Evolutionary conservation across 2,888 invertebrate genomes (phyloP), one percentile per base, ranked within the genome.

Genomic region (Raillietiella orientalis): DNA sequence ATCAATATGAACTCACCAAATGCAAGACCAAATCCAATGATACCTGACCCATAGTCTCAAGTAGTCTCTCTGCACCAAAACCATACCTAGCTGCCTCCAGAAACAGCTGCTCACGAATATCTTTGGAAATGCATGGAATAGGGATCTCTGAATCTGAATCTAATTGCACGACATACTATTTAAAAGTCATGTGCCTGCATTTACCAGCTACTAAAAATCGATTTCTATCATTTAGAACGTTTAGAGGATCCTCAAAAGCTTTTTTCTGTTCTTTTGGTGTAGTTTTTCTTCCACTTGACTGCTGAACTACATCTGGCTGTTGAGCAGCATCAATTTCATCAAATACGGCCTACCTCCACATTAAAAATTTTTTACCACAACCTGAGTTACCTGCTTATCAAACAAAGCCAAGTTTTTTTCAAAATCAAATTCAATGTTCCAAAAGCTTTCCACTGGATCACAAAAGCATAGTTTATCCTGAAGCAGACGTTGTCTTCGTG

Each of bases 361-460:
- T n/a, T 34, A 31, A 25, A 31, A 25, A 11, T 27, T 13, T 16
- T 24, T 25, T 10, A 29, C 28, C 14, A 21, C 16, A 21, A 19
- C 5, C 9, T 12, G 6, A 11, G 29, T 27, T 33, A 50, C 51
- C 41, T 55, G 47, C 49, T 82, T 82, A 49, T 82, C 67, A 49
- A 84, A 84, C 24, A 84, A 52, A 13, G 77, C 77, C 28, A 82
- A 53, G 52, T 82, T 84, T 34, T 74, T 75, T 43, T 84, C 82
- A 55, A 84, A 82, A 54, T 84, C 82, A 52, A 84, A 84, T 38
- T 84, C 82, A 34, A 50, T 54, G 26, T 62, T 44, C 34, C 56
- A 48, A 26, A 55, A 55, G 28, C 61, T 58, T 34, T 66, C 65
- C 6, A 62, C 50, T 21, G 65, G 62, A 4, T 58, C 58, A 15